A percentile compares a stretch with the other conserved stretches of the same genome.
phyloP scores from a whole-genome alignment of 2,113 vertebrate genomes.

The Pseudorhombus dupliciocellatus region DNA sequence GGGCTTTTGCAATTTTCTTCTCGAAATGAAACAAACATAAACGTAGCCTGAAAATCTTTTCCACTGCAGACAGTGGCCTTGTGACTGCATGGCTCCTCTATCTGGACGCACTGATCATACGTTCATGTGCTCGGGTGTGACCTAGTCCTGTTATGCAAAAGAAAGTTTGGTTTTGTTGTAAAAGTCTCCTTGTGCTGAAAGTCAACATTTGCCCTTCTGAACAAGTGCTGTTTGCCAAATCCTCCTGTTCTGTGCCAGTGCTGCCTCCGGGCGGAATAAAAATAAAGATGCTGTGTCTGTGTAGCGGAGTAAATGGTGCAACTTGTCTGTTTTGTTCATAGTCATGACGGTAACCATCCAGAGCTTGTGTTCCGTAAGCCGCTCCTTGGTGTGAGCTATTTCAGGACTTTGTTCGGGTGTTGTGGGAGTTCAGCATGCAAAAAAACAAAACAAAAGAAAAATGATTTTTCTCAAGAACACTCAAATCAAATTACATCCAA shows the following conservation, averaged over 20 bases:
- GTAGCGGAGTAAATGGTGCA: slow-evolving; percentile 17
- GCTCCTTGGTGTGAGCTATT: slow-evolving; percentile 1
- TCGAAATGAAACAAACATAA: not conserved
- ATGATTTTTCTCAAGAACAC: slow-evolving; percentile 10
- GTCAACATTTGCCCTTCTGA: slow-evolving; percentile 48
- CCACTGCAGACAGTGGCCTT: not conserved
- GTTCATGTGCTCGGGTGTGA: not conserved
- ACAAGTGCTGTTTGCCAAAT: slow-evolving; percentile 33
- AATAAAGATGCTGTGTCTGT: slow-evolving; percentile 22
- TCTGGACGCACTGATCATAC: not conserved
- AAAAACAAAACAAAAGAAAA: slow-evolving; percentile 7
- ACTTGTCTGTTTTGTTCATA: slow-evolving; percentile 22
- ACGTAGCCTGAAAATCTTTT: not conserved
- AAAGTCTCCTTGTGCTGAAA: slow-evolving; percentile 38
- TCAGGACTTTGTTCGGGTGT: slow-evolving; percentile 15
- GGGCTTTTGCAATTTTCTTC: no score
- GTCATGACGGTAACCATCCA: slow-evolving; percentile 30
- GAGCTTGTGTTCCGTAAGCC: slow-evolving; percentile 15
- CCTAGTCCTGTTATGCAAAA: not conserved
- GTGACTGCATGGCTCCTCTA: not conserved
- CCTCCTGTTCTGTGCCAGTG: slow-evolving; percentile 29
- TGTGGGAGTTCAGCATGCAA: slow-evolving; percentile 19
- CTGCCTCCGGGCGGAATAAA: slow-evolving; percentile 39
- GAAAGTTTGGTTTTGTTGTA: slow-evolving; percentile 38
- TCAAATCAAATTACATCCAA: slow-evolving; percentile 26